These are phyloP conservation scores for Mimumesa dahlbomi DNA, from an alignment of 2,888 invertebrate species.

Conservation along the genomic window DNA sequence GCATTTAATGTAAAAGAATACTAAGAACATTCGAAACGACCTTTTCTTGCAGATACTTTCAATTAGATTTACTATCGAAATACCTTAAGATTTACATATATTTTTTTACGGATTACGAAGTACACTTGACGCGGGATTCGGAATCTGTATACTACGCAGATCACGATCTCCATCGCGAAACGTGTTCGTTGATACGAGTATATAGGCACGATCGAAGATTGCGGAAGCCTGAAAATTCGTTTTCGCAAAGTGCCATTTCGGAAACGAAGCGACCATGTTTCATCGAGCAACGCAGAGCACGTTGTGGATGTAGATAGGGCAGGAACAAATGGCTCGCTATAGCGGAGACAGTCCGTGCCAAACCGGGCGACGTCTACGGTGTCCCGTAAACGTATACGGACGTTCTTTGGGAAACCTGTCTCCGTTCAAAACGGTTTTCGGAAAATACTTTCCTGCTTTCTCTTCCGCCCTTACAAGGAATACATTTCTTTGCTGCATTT, in stretches of 20 bases:
- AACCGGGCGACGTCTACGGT: conserved; percentile 32
- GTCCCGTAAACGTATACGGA: conserved; percentile 35
- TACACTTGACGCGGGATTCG: too few relatives aligned
- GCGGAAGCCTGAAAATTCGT: conserved; percentile 62
- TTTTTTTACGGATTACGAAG: too few relatives aligned
- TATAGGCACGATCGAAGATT: conserved; percentile 56
- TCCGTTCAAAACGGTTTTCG: neutral
- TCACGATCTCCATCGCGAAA: conserved; percentile 39
- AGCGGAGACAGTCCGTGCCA: conserved; percentile 48
- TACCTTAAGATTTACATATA: too few relatives aligned
- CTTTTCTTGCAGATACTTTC: too few relatives aligned
- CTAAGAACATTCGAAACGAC: too few relatives aligned
- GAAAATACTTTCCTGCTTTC: too few relatives aligned
- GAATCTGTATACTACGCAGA: neutral
- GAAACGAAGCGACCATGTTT: conserved; percentile 63
- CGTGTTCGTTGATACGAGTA: conserved; percentile 19
- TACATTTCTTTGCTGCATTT: too few relatives aligned
- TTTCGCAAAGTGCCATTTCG: conserved; percentile 63
- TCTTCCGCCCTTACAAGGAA: too few relatives aligned
- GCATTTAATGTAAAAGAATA: too few relatives aligned
- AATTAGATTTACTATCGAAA: too few relatives aligned
- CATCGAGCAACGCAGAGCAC: conserved; percentile 56
- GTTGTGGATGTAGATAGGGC: conserved; percentile 64
- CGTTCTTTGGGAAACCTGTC: conserved; percentile 23
- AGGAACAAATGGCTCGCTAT: conserved; percentile 64